These are phyloP conservation scores for Dendrolimus houi DNA, from an alignment of 2,888 invertebrate genomes.

Conservation along the genomic window DNA sequence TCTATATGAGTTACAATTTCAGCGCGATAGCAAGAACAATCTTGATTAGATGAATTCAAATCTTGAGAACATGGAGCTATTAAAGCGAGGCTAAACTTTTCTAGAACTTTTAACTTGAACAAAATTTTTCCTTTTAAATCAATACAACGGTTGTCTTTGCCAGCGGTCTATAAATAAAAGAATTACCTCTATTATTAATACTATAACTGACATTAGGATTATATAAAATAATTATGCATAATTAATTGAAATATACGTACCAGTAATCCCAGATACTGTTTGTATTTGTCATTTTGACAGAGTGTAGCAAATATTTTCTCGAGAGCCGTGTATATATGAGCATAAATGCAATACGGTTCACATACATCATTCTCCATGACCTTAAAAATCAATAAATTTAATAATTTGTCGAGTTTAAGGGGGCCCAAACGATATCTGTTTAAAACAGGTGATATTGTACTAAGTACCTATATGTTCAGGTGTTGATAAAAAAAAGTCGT, in stretches of 20 bases:
- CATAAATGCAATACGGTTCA: conserved; percentile 65
- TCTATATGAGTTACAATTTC: conserved; percentile 36
- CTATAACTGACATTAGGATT: too few relatives aligned
- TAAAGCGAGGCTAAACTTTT: conserved; percentile 58
- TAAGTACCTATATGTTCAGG: too few relatives aligned
- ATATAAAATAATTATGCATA: too few relatives aligned
- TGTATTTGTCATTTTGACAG: conserved; percentile 60
- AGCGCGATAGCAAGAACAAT: conserved; percentile 47
- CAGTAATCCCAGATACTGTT: conserved; percentile 51
- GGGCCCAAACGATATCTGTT: too few relatives aligned
- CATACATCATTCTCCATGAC: conserved; percentile 65
- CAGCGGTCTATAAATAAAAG: conserved; percentile 38
- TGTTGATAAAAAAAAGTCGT: too few relatives aligned
- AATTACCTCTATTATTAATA: too few relatives aligned
- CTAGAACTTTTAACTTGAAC: conserved; percentile 58
- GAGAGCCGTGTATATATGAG: conserved; percentile 62
- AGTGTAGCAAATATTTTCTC: conserved; percentile 60
- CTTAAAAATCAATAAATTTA: conserved; percentile 10
- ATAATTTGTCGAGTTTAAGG: too few relatives aligned
- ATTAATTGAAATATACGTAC: conserved; percentile 22
- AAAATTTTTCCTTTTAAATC: conserved; percentile 63
- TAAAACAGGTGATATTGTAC: too few relatives aligned
- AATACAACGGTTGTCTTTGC: conserved; percentile 49
- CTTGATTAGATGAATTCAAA: conserved; percentile 14
- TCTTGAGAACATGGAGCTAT: conserved; percentile 57